These are phyloP conservation scores for Henricia sp. DNA, from an alignment of 53 echinoderm and acorn worm species.

Conservation along the genomic window DNA sequence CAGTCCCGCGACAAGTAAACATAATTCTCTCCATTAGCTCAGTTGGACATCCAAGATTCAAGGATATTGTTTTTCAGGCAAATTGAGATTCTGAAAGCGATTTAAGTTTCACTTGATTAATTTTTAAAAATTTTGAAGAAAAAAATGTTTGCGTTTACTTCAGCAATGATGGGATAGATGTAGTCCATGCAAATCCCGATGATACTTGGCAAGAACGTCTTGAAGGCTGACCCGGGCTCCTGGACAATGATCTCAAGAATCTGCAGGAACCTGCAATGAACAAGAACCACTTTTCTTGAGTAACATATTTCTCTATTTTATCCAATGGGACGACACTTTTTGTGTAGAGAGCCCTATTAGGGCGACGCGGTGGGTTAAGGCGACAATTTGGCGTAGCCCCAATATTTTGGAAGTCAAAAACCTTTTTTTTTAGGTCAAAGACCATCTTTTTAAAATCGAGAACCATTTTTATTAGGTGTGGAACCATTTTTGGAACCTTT, in stretches of 20 bases:
- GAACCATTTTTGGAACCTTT: too few relatives aligned
- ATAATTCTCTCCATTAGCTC: too few relatives aligned
- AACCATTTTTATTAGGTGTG: too few relatives aligned
- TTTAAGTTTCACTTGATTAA: background rate
- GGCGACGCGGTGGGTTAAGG: too few relatives aligned
- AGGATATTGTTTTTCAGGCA: background rate
- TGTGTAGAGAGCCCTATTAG: too few relatives aligned
- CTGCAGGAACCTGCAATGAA: slow-evolving; percentile 82
- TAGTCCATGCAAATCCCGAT: slow-evolving; percentile 97
- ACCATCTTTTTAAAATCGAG: too few relatives aligned
- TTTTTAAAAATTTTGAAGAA: background rate
- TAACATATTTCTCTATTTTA: background rate
- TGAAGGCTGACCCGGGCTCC: slow-evolving; percentile 98
- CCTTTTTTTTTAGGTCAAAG: too few relatives aligned
- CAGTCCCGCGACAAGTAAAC: too few relatives aligned
- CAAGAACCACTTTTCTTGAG: too few relatives aligned
- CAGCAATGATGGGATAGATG: slow-evolving; percentile 96
- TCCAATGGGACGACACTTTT: background rate
- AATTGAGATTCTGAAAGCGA: too few relatives aligned
- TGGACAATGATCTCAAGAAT: slow-evolving; percentile 97
- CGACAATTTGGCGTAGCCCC: too few relatives aligned
- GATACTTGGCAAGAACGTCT: slow-evolving; percentile 91
- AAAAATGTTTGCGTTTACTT: slow-evolving; percentile 63
- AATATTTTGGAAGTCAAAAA: background rate
- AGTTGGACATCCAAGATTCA: background rate